Conservation (phyloP, 2,888 invertebrate genomes). For the Diarsia mendica region DNA sequence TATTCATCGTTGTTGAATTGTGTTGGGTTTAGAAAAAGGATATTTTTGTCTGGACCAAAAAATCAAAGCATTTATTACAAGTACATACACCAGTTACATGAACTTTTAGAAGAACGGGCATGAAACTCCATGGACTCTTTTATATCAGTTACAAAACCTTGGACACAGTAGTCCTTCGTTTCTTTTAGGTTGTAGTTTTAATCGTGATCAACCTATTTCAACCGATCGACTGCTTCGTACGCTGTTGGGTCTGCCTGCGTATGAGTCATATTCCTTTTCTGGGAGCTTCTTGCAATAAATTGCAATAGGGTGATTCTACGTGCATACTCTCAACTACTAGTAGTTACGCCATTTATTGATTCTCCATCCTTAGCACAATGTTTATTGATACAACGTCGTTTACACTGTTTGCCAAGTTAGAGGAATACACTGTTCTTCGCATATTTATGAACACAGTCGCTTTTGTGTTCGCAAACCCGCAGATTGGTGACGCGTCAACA, state of each 20-base stretch:
- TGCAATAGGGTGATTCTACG: not conserved
- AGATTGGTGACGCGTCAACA: constrained; percentile 45
- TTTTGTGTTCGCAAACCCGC: constrained; percentile 36
- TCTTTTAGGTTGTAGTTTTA: not conserved
- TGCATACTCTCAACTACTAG: not conserved
- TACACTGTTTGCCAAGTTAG: constrained; percentile 23
- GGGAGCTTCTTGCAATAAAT: not conserved
- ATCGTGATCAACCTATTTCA: not conserved
- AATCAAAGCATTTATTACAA: too few relatives aligned
- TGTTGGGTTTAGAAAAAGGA: not conserved
- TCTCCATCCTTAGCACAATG: constrained; percentile 2
- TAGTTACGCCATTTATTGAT: constrained; percentile 6
- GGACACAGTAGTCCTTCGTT: not conserved
- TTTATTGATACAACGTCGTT: constrained; percentile 27
- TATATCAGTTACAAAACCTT: too few relatives aligned
- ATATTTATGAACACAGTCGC: constrained; percentile 33
- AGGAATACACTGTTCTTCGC: constrained; percentile 6
- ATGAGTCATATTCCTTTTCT: constrained; percentile 5
- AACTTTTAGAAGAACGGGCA: too few relatives aligned
- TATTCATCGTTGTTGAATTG: not conserved
- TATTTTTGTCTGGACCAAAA: not conserved
- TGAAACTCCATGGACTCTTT: too few relatives aligned
- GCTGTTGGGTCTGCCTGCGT: not conserved
- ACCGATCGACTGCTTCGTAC: not conserved
- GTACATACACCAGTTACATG: too few relatives aligned